phyloP scores from a whole-genome alignment of 2,888 invertebrate species.

The Chaitophorus viminalis region DNA sequence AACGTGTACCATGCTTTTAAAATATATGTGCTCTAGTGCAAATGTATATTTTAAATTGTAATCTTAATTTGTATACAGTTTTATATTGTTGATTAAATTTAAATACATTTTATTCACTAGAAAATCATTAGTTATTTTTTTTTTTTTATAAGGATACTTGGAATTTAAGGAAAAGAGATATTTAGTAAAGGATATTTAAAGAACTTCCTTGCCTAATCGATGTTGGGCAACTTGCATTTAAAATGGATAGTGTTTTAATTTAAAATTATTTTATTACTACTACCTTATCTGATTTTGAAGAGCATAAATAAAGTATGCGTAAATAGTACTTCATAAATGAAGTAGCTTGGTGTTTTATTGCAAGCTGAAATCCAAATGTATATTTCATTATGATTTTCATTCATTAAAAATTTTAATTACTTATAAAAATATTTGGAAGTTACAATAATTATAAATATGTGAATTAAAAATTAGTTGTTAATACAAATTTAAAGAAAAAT shows the following conservation, averaged over 20 bases:
- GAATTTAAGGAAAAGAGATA: not conserved
- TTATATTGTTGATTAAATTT: slow-evolving; percentile 17
- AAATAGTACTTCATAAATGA: no score
- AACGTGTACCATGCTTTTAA: slow-evolving; percentile 21
- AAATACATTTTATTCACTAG: slow-evolving; percentile 1
- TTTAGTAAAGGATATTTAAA: not conserved
- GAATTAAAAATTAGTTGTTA: not conserved
- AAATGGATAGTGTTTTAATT: not conserved
- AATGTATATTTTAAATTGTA: not conserved
- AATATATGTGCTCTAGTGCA: slow-evolving; percentile 1
- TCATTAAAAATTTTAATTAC: not conserved
- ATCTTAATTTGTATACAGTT: not conserved
- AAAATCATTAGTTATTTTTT: slow-evolving; percentile 2
- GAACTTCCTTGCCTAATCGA: not conserved
- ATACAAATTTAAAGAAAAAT: not conserved
- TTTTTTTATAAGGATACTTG: not conserved
- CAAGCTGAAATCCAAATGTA: slow-evolving; percentile 25
- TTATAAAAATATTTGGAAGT: not conserved
- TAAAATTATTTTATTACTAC: not conserved
- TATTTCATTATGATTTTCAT: not conserved
- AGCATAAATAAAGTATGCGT: no score
- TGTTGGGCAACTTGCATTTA: not conserved
- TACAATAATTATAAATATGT: not conserved
- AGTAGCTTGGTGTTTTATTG: slow-evolving; percentile 3
- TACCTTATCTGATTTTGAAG: slow-evolving; percentile 11